phyloP scores from a whole-genome alignment of 2,888 invertebrate genomes.

The Amphipoea oculea region DNA sequence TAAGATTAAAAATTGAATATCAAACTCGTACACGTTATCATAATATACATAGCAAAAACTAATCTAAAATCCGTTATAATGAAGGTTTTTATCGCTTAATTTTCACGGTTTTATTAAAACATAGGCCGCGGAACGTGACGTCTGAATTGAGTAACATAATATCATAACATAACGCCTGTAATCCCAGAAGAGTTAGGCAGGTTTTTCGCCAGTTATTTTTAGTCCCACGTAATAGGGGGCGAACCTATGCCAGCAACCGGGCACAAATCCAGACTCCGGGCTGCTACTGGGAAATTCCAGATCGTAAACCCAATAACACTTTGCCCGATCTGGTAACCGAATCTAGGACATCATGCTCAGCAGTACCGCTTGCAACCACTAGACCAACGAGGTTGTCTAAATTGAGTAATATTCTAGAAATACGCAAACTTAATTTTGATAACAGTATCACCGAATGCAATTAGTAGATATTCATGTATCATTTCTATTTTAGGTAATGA shows the following conservation, averaged over 20 bases:
- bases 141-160: not conserved
- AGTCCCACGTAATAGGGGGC: not conserved
- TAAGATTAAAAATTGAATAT: not conserved
- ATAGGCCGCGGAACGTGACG: constrained; percentile 3
- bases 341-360: too few species aligned
- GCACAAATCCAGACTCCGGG: too few species aligned
- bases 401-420: constrained; percentile 24
- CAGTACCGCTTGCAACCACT: too few species aligned
- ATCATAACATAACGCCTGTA: not conserved
- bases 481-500: constrained; percentile 42
- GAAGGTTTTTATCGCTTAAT: constrained; percentile 36
- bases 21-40: not conserved
- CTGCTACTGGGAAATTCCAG: not conserved
- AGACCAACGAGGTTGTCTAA: too few species aligned
- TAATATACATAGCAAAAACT: constrained; percentile 17
- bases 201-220: not conserved
- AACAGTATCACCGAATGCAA: constrained; percentile 24
- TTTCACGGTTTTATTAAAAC: constrained; percentile 30
- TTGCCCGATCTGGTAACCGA: too few species aligned
- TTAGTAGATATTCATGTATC: constrained; percentile 10
- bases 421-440: constrained; percentile 4
- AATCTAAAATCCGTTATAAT: constrained; percentile 39
- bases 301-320: not conserved
- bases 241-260: too few species aligned
- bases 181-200: not conserved